Percentiles rank a stretch among this genome's conserved stretches.
phyloP scores from a whole-genome alignment of 2,113 vertebrate genomes.

The Caracal caracal region DNA sequence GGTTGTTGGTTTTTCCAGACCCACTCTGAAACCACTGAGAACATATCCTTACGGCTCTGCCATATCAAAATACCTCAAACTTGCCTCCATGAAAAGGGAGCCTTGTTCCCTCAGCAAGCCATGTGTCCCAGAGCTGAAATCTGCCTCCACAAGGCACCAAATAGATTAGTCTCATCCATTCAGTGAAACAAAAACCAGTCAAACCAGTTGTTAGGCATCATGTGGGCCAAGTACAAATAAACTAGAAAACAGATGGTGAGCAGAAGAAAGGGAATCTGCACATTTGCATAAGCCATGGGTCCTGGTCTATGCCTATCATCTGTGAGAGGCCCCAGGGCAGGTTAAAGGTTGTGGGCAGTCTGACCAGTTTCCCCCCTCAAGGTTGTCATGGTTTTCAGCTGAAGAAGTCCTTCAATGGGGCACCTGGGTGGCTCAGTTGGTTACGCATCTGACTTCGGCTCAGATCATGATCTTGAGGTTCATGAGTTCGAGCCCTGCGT shows the following conservation, averaged over 20 bases:
- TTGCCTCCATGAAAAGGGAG: neutral
- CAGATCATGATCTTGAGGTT: no score
- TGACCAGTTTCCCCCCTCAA: neutral
- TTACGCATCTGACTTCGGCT: no score
- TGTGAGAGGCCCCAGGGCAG: accelerated
- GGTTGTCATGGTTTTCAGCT: neutral
- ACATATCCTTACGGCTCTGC: neutral
- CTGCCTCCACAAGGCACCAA: slow-evolving; percentile 1
- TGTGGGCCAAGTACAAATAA: slow-evolving; percentile 41
- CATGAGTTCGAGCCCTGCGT: no score
- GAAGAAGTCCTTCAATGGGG: neutral
- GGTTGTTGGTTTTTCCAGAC: neutral
- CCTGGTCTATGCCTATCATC: neutral
- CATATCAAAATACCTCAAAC: neutral
- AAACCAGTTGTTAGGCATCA: slow-evolving; percentile 41
- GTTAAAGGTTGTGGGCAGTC: neutral
- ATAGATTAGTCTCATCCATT: slow-evolving; percentile 12
- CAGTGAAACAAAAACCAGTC: slow-evolving; percentile 45
- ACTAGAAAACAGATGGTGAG: slow-evolving; percentile 39
- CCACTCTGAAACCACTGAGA: neutral
- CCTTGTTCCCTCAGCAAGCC: neutral
- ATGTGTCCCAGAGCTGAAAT: neutral
- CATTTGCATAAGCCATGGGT: neutral
- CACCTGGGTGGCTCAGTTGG: no score
- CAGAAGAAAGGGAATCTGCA: neutral